Evolutionary conservation across 2,888 invertebrate genomes (phyloP).

Genomic region (Phengaris alcon): DNA sequence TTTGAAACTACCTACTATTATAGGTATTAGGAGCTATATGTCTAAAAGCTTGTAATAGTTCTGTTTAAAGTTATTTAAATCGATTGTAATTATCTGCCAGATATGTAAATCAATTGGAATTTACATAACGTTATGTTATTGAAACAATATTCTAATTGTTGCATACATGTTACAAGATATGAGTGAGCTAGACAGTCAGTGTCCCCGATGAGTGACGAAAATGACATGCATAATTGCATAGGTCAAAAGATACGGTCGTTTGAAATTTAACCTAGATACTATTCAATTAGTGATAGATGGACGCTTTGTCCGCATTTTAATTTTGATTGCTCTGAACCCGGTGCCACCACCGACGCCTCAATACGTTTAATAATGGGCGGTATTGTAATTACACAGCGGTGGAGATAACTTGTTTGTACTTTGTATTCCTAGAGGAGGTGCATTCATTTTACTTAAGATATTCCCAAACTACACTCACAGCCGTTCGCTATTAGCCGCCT

Average conservation of each 20-base stretch:
- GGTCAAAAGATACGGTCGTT: slow-evolving; percentile 40
- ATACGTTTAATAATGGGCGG: slow-evolving; percentile 8
- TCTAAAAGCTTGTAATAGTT: background rate
- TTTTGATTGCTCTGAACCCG: slow-evolving; percentile 33
- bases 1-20: too few relatives aligned
- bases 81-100: background rate
- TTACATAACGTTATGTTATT: slow-evolving; percentile 35
- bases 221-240: slow-evolving; percentile 34
- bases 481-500: background rate
- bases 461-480: background rate
- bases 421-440: background rate
- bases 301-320: slow-evolving; percentile 31
- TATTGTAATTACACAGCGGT: background rate
- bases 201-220: slow-evolving; percentile 36
- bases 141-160: slow-evolving; percentile 33
- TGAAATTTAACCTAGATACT: slow-evolving; percentile 40
- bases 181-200: background rate
- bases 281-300: slow-evolving; percentile 38
- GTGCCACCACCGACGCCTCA: slow-evolving; percentile 6
- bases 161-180: background rate
- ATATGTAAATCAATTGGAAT: background rate
- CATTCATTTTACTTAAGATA: background rate
- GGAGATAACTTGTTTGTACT: background rate
- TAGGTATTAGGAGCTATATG: too few relatives aligned
- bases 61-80: background rate